phyloP scores from a whole-genome alignment of 2,888 invertebrate genomes.

The Acanthococcus lagerstroemiae region DNA sequence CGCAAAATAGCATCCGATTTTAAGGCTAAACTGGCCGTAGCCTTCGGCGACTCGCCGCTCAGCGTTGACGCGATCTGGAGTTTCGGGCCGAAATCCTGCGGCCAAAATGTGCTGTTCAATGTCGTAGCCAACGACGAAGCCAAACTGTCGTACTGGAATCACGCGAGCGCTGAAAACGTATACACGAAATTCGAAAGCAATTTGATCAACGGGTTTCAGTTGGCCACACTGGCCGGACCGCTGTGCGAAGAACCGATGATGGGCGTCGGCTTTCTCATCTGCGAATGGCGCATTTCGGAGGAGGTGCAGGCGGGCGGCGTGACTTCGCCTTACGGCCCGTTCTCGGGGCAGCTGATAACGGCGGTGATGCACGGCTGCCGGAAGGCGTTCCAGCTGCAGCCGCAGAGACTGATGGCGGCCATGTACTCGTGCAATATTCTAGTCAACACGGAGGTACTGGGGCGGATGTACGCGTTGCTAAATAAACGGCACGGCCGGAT shows the following conservation, averaged over 20 bases:
- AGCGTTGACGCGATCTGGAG: conserved; percentile 70
- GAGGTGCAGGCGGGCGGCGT: background rate
- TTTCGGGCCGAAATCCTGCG: conserved; percentile 79
- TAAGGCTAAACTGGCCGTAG: conserved; percentile 18
- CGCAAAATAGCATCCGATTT: conserved; percentile 14
- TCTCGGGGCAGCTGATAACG: conserved; percentile 81
- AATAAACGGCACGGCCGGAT: conserved; percentile 79
- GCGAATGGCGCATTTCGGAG: conserved; percentile 59
- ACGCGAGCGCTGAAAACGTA: conserved; percentile 32
- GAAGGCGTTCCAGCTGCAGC: conserved; percentile 76
- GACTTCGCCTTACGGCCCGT: conserved; percentile 45
- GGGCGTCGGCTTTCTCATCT: conserved; percentile 83
- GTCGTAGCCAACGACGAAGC: conserved; percentile 55
- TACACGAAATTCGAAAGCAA: conserved; percentile 53
- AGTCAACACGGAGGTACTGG: conserved; percentile 76
- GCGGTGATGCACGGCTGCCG: conserved; percentile 78
- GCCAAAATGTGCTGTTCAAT: conserved; percentile 83
- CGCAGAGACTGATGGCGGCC: conserved; percentile 85
- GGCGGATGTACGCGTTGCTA: conserved; percentile 82
- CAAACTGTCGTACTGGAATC: conserved; percentile 31
- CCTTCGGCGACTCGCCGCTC: conserved; percentile 39
- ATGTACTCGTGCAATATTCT: conserved; percentile 81
- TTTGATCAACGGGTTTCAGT: conserved; percentile 76
- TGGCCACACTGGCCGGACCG: conserved; percentile 80
- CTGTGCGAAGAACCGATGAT: conserved; percentile 95